Conservation (phyloP, 2,797 vertebrate species). For the Periparus ater region DNA sequence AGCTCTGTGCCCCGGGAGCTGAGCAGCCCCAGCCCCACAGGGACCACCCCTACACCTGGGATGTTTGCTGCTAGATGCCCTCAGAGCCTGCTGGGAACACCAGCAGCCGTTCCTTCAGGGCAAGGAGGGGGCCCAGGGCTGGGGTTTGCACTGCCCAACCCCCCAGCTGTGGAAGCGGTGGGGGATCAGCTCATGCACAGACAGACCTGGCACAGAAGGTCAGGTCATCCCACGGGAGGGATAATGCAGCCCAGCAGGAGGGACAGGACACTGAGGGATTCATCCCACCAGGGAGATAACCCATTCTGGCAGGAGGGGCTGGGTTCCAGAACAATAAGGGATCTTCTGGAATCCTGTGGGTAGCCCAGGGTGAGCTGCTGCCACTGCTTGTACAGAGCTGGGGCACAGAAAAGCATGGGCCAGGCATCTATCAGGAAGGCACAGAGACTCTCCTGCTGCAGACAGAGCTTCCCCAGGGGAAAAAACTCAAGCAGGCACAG, state of each 20-base stretch:
- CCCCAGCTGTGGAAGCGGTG: background rate
- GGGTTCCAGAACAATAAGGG: background rate
- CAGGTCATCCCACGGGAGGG: fast-evolving
- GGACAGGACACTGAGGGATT: background rate
- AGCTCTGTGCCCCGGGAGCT: fast-evolving
- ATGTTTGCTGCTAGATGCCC: background rate
- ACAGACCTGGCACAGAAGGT: background rate
- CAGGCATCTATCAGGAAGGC: fast-evolving
- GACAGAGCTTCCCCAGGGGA: background rate
- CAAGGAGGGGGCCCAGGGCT: background rate
- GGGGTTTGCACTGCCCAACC: background rate
- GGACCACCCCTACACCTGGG: background rate
- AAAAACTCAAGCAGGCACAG: background rate
- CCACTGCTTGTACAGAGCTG: background rate
- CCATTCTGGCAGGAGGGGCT: background rate
- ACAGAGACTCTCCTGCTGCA: background rate
- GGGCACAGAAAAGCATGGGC: background rate
- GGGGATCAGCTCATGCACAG: background rate
- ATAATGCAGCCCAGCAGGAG: background rate
- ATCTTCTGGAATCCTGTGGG: background rate
- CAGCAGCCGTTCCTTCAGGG: fast-evolving
- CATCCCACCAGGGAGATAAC: background rate
- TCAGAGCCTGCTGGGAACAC: background rate
- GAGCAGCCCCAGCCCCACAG: background rate
- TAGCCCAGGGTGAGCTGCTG: background rate